These are phyloP conservation scores for Poecilia latipinna DNA, from an alignment of 2,113 vertebrate species.

Conservation along the genomic window DNA sequence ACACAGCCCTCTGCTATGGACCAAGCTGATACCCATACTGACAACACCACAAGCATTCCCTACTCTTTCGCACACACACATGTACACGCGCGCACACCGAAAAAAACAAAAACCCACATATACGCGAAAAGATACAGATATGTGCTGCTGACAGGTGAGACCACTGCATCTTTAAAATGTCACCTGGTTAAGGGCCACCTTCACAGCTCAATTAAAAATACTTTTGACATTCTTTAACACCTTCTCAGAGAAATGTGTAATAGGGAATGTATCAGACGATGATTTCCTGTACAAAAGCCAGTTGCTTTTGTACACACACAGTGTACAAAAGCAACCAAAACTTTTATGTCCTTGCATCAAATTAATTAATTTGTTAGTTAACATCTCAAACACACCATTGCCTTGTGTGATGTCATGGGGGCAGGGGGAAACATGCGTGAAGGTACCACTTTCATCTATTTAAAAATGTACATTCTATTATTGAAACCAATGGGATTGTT, in stretches of 20 bases:
- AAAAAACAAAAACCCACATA: neutral
- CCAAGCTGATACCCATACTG: conserved; percentile 68
- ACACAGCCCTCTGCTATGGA: conserved; percentile 76
- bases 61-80: conserved; percentile 26
- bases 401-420: too few relatives aligned
- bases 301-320: too few relatives aligned
- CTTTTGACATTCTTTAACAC: conserved; percentile 19
- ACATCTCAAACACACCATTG: too few relatives aligned
- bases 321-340: too few relatives aligned
- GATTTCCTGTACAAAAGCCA: conserved; percentile 4
- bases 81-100: neutral
- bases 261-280: neutral
- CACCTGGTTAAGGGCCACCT: conserved; percentile 18
- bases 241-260: neutral
- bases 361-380: too few relatives aligned
- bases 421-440: too few relatives aligned
- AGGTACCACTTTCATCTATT: too few relatives aligned
- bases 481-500: too few relatives aligned
- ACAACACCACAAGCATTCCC: conserved; percentile 42
- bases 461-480: too few relatives aligned
- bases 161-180: conserved; percentile 21
- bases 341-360: too few relatives aligned
- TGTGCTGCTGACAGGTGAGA: conserved; percentile 1
- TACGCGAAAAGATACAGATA: conserved; percentile 2
- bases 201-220: conserved; percentile 28